Evolutionary conservation across 2,113 vertebrate genomes (phyloP).

Genomic region (Jacana jacana): DNA sequence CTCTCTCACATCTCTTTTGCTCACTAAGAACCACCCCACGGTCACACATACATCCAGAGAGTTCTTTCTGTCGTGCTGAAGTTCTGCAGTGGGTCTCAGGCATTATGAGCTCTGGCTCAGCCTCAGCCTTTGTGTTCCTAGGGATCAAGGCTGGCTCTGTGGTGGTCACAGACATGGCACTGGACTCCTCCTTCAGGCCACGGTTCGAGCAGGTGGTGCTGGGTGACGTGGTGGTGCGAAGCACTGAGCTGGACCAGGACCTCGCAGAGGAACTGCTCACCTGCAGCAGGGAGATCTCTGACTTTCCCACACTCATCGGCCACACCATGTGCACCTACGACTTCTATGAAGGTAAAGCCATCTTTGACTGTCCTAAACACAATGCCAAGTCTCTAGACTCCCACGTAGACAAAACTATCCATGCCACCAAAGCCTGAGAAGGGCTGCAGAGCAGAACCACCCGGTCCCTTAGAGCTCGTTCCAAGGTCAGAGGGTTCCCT

Average conservation of each 20-base stretch:
- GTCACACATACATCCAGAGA: rapidly evolving
- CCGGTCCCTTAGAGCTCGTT: neutral
- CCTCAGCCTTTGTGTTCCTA: neutral
- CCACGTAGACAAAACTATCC: rapidly evolving
- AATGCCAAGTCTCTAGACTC: too few relatives aligned
- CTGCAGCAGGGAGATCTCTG: constrained; percentile 76
- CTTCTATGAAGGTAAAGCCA: constrained; percentile 84
- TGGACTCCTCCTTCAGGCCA: constrained; percentile 82
- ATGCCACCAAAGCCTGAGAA: neutral
- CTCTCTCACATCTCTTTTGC: neutral
- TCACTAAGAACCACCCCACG: rapidly evolving
- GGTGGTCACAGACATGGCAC: constrained; percentile 81
- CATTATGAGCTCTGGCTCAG: neutral
- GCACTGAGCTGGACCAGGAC: constrained; percentile 83
- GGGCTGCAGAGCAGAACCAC: neutral
- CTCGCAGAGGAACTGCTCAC: constrained; percentile 77
- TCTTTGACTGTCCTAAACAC: neutral
- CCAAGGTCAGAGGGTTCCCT: neutral
- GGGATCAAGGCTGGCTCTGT: constrained; percentile 81
- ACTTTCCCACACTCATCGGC: constrained; percentile 75
- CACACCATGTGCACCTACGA: constrained; percentile 88
- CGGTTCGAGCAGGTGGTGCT: constrained; percentile 85
- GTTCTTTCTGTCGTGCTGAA: neutral
- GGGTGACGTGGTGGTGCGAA: constrained; percentile 80
- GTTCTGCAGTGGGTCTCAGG: neutral